Evolutionary conservation across 2,888 invertebrate genomes (phyloP).

Genomic region (Drosophila siamana): DNA sequence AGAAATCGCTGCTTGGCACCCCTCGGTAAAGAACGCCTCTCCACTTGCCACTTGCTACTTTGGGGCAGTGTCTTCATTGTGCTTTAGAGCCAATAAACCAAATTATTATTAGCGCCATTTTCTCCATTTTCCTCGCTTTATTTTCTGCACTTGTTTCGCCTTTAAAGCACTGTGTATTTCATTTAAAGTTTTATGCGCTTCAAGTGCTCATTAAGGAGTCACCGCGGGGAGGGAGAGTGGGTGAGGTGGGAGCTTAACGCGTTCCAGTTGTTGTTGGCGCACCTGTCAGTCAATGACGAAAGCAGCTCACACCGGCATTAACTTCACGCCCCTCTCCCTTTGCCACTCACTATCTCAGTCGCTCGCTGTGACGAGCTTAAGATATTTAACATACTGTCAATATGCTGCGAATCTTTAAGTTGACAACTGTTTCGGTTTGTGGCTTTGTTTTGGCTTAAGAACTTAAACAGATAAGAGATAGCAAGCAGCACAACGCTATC

Average conservation of each 20-base stretch:
- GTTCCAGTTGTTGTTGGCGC: conserved; percentile 32
- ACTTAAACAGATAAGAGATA: conserved; percentile 45
- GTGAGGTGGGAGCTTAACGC: not conserved
- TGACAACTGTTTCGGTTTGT: conserved; percentile 74
- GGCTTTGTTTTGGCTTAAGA: conserved; percentile 53
- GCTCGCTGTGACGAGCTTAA: conserved; percentile 48
- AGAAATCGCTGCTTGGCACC: conserved; percentile 40
- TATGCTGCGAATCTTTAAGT: conserved; percentile 68
- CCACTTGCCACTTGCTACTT: conserved; percentile 67
- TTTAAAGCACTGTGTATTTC: conserved; percentile 64
- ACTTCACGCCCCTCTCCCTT: not conserved
- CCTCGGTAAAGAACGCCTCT: conserved; percentile 42
- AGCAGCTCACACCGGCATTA: conserved; percentile 12
- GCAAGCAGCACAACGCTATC: conserved; percentile 7
- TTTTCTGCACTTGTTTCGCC: not conserved
- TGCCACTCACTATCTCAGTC: too few relatives aligned
- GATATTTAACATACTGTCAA: conserved; percentile 65
- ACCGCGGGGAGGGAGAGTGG: not conserved
- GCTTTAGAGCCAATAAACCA: conserved; percentile 84
- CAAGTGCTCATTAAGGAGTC: conserved; percentile 56
- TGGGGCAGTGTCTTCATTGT: conserved; percentile 81
- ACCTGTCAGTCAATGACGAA: conserved; percentile 23
- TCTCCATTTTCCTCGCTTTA: conserved; percentile 13
- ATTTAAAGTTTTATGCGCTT: conserved; percentile 77
- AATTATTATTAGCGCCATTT: conserved; percentile 84